Evolutionary conservation across 2,113 vertebrate species (phyloP).

Genomic region (Cryptomyrus ogoouensis): DNA sequence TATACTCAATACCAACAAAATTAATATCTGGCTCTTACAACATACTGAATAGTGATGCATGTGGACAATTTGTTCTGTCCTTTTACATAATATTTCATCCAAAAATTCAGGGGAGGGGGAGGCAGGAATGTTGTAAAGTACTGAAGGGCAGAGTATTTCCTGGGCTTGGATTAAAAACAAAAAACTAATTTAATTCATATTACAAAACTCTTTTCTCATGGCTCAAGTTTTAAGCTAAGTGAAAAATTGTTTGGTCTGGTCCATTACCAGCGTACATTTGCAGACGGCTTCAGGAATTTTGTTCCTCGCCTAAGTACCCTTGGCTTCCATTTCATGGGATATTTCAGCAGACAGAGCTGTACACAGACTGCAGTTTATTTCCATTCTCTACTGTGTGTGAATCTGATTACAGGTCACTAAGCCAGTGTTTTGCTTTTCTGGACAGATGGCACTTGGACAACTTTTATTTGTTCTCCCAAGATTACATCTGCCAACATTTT

Average conservation of each 20-base stretch:
- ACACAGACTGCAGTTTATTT: constrained; percentile 65
- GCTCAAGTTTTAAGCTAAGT: constrained; percentile 37
- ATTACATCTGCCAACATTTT: constrained; percentile 49
- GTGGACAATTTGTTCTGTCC: not conserved
- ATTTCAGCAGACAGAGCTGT: constrained; percentile 42
- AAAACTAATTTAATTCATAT: not conserved
- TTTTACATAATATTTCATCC: not conserved
- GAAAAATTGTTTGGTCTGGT: constrained; percentile 34
- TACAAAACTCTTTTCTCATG: constrained; percentile 36
- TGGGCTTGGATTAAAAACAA: not conserved
- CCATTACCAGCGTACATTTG: constrained; percentile 51
- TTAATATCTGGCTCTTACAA: not conserved
- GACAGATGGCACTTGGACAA: constrained; percentile 53
- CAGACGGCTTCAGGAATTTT: constrained; percentile 39
- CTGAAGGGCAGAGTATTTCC: not conserved
- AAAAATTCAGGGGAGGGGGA: not conserved
- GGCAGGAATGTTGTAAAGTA: not conserved
- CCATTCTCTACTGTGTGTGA: constrained; percentile 66
- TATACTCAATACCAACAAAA: not conserved
- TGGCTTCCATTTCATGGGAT: constrained; percentile 56
- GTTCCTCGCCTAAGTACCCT: constrained; percentile 36
- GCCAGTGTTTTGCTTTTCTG: constrained; percentile 71
- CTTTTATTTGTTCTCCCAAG: constrained; percentile 60
- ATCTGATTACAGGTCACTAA: constrained; percentile 72
- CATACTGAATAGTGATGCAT: not conserved